Evolutionary conservation across 2,113 vertebrate genomes (phyloP).

Genomic region (Carettochelys insculpta): DNA sequence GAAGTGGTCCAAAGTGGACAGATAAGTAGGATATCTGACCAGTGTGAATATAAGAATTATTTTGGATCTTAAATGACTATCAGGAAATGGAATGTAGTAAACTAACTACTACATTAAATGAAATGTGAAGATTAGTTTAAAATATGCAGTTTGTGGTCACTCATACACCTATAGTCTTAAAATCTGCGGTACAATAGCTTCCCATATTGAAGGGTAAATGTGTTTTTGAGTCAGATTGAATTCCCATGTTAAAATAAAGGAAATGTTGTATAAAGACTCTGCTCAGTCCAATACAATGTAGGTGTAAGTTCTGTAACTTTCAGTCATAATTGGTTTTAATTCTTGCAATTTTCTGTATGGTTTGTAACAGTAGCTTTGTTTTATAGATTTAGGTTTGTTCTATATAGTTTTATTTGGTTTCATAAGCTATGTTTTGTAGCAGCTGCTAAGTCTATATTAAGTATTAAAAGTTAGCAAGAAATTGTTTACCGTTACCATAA

Average conservation of each 20-base stretch:
- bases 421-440: too few relatives aligned
- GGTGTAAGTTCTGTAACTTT: too few relatives aligned
- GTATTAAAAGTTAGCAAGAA: too few relatives aligned
- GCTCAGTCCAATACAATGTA: too few relatives aligned
- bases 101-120: background rate
- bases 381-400: too few relatives aligned
- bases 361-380: too few relatives aligned
- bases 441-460: too few relatives aligned
- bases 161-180: background rate
- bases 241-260: accelerated
- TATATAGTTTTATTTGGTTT: too few relatives aligned
- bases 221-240: background rate
- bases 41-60: accelerated
- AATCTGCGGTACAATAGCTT: background rate
- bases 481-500: too few relatives aligned
- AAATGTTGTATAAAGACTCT: too few relatives aligned
- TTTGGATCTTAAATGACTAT: background rate
- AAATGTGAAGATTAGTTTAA: background rate
- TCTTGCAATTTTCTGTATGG: too few relatives aligned
- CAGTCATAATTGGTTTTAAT: too few relatives aligned
- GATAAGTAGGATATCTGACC: background rate
- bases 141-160: background rate
- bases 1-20: background rate
- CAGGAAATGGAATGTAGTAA: background rate
- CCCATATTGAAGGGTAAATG: background rate